phyloP scores from a whole-genome alignment of 2,113 vertebrate genomes.

The Lepisosteus osseus region DNA sequence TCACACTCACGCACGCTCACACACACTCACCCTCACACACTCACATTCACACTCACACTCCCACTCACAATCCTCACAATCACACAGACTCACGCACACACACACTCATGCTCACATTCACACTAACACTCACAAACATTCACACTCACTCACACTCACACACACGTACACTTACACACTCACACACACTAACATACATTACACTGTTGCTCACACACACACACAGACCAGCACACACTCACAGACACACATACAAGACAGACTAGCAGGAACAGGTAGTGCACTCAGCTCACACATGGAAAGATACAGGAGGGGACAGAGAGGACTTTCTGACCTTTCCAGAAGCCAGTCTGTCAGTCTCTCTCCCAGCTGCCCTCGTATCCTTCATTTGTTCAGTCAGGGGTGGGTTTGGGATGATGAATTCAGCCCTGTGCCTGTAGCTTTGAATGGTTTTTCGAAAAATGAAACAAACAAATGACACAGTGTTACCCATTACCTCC shows the following conservation, averaged over 20 bases:
- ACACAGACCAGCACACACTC: neutral
- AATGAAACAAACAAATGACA: too few species aligned
- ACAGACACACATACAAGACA: neutral
- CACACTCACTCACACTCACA: neutral
- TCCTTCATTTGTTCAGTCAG: too few species aligned
- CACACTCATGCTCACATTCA: neutral
- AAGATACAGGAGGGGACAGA: conserved; percentile 25
- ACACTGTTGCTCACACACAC: neutral
- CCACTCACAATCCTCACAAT: too few species aligned
- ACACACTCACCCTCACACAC: too few species aligned
- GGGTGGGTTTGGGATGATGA: too few species aligned
- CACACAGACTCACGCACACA: too few species aligned
- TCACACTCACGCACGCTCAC: neutral
- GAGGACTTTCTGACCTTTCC: neutral
- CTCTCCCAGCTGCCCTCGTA: too few species aligned
- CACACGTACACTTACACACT: neutral
- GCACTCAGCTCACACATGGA: conserved; percentile 9
- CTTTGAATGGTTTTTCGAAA: too few species aligned
- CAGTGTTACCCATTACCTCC: too few species aligned
- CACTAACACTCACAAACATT: neutral
- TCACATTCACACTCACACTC: too few species aligned
- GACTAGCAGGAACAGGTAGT: neutral
- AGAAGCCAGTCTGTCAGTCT: too few species aligned
- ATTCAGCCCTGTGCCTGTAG: too few species aligned
- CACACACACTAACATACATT: neutral